These are phyloP conservation scores for Oeneis ivallda DNA, from an alignment of 2,888 invertebrate genomes.

Conservation along the genomic window DNA sequence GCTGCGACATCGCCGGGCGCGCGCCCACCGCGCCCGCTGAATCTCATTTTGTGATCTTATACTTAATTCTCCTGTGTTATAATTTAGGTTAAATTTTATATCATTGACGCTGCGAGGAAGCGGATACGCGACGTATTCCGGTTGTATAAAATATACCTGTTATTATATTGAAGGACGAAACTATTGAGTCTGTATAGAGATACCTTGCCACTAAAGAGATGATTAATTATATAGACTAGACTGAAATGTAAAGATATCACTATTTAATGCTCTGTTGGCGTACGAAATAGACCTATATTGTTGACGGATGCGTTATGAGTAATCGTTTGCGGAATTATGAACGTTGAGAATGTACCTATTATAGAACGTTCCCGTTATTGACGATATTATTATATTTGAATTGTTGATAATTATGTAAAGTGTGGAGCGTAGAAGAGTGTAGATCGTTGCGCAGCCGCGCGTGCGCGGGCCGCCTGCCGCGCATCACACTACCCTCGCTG, in stretches of 20 bases:
- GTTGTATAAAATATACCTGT: slow-evolving; percentile 78
- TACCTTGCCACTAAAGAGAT: slow-evolving; percentile 79
- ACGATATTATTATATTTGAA: slow-evolving; percentile 60
- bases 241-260: slow-evolving; percentile 81
- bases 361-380: slow-evolving; percentile 67
- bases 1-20: slow-evolving; percentile 78
- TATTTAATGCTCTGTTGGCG: slow-evolving; percentile 82
- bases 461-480: slow-evolving; percentile 32
- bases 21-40: slow-evolving; percentile 72
- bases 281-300: slow-evolving; percentile 74
- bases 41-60: slow-evolving; percentile 83
- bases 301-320: slow-evolving; percentile 61
- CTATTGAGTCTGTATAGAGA: slow-evolving; percentile 81
- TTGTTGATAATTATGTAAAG: slow-evolving; percentile 65
- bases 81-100: slow-evolving; percentile 82
- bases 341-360: slow-evolving; percentile 51
- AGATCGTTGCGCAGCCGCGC: slow-evolving; percentile 47
- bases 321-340: slow-evolving; percentile 57
- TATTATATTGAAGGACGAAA: slow-evolving; percentile 76
- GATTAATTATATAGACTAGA: slow-evolving; percentile 81
- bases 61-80: slow-evolving; percentile 83
- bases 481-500: not conserved
- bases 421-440: slow-evolving; percentile 61
- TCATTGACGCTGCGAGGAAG: slow-evolving; percentile 81
- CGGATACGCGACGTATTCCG: slow-evolving; percentile 74